Conservation (phyloP, 2,888 invertebrate species). For the Dinocampus coccinellae region DNA sequence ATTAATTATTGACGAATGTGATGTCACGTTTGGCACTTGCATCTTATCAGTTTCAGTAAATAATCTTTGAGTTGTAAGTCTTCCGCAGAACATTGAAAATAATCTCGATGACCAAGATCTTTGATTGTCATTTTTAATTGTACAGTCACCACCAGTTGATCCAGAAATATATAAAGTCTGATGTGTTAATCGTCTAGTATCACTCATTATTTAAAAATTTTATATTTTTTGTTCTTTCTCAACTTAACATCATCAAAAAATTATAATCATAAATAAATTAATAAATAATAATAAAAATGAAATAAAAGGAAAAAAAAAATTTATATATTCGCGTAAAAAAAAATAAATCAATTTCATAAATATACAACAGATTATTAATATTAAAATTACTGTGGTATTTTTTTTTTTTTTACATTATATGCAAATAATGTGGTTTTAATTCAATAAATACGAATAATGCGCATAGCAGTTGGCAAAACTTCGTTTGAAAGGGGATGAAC, state of each 20-base stretch:
- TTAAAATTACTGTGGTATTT: background rate
- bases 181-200: conserved; percentile 51
- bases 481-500: background rate
- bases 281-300: background rate
- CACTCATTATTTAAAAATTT: conserved; percentile 40
- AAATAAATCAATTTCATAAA: too few species aligned
- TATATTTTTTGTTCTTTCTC: background rate
- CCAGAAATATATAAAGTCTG: conserved; percentile 51
- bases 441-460: background rate
- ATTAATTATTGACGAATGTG: conserved; percentile 20
- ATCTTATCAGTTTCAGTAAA: conserved; percentile 43
- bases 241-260: too few species aligned
- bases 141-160: conserved; percentile 39
- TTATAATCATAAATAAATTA: too few species aligned
- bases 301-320: background rate
- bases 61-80: conserved; percentile 46
- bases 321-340: background rate
- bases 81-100: conserved; percentile 47
- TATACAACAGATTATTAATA: too few species aligned
- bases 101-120: conserved; percentile 49
- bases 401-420: background rate
- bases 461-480: background rate
- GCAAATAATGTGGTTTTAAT: background rate
- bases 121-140: conserved; percentile 29
- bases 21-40: conserved; percentile 42